Conservation (phyloP, 2,888 invertebrate species). For the Baronia brevicornis region DNA sequence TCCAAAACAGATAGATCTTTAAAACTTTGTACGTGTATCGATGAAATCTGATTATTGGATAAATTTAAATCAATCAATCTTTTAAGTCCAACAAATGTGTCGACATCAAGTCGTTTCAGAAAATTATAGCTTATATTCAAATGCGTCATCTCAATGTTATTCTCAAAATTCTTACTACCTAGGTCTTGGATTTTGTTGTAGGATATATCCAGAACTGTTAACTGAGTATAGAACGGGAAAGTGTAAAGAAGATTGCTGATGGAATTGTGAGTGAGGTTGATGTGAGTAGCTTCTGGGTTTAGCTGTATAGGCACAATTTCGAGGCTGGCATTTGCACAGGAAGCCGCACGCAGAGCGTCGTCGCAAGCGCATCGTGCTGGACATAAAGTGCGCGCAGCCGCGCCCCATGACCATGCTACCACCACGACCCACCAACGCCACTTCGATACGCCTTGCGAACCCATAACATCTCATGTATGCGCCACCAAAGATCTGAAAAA, state of each 20-base stretch:
- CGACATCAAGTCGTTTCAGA: slow-evolving; percentile 81
- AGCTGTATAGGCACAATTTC: slow-evolving; percentile 92
- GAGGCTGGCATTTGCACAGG: slow-evolving; percentile 85
- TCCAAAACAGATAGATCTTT: slow-evolving; percentile 83
- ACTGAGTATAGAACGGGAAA: slow-evolving; percentile 85
- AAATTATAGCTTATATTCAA: slow-evolving; percentile 87
- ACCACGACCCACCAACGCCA: slow-evolving; percentile 73
- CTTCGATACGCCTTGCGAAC: slow-evolving; percentile 65
- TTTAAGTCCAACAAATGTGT: slow-evolving; percentile 83
- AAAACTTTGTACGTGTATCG: slow-evolving; percentile 84
- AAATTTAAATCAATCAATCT: slow-evolving; percentile 81
- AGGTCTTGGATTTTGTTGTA: slow-evolving; percentile 86
- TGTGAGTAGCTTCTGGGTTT: slow-evolving; percentile 88
- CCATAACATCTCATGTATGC: slow-evolving; percentile 73
- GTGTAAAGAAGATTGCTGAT: slow-evolving; percentile 86
- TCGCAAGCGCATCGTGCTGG: slow-evolving; percentile 88
- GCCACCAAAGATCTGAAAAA: slow-evolving; percentile 56
- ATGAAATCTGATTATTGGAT: slow-evolving; percentile 84
- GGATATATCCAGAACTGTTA: slow-evolving; percentile 87
- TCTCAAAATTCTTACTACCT: slow-evolving; percentile 88
- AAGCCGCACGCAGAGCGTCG: slow-evolving; percentile 83
- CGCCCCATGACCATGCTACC: slow-evolving; percentile 71
- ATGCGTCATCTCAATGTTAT: slow-evolving; percentile 82
- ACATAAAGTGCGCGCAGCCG: slow-evolving; percentile 79
- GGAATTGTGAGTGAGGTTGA: slow-evolving; percentile 89